Evolutionary conservation across 2,797 vertebrate genomes (phyloP), one percentile per base, ranked within the genome.

Genomic region (Pygocentrus nattereri): DNA sequence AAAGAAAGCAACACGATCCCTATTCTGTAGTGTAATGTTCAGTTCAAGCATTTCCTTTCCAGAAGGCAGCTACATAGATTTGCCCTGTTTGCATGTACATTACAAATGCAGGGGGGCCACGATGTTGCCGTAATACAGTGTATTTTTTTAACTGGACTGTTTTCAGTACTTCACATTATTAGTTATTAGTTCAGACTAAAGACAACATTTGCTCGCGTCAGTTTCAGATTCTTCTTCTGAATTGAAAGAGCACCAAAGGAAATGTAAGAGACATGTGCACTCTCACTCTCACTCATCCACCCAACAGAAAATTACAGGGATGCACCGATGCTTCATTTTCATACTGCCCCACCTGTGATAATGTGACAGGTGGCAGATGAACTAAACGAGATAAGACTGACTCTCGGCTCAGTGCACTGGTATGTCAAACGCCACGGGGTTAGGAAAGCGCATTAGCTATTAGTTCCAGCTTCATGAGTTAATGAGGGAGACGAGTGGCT

Each of bases 401-500:
- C 77, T 58, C 31, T 64, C 25, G 16, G 47, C 62, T 74, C 75
- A 58, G 75, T 23, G 70, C 79, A 34, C 74, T 75, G 83, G 69
- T 56, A 69, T 44, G 21, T 61, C 52, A 12, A 31, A 71, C 30
- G 19, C 62, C 81, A 41, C 16, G 21, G 71, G 80, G 58, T 75
- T 49, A 81, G 38, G 73, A 78, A 74, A 78, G 69, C 62, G 73
- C 82, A 30, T 76, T 30, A 86, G 79, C 78, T 16, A 78, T 85
- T 76, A 85, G 74, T 79, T 73, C 72, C 78, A 76, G 56, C 61
- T 74, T 69, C n/a, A 59, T 38, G 49, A 25, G 74, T 73, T 82
- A 75, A 67, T 74, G 76, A 76, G 69, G 44, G 54, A 61, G 79
- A 56, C 88, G 90, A 90, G 90, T 89, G 88, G 74, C 50, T 8